Evolutionary conservation across 1,140 invertebrate species (phyloP), one percentile per base, ranked within the genome.

Genomic region (Lysiphlebus fabarum): DNA sequence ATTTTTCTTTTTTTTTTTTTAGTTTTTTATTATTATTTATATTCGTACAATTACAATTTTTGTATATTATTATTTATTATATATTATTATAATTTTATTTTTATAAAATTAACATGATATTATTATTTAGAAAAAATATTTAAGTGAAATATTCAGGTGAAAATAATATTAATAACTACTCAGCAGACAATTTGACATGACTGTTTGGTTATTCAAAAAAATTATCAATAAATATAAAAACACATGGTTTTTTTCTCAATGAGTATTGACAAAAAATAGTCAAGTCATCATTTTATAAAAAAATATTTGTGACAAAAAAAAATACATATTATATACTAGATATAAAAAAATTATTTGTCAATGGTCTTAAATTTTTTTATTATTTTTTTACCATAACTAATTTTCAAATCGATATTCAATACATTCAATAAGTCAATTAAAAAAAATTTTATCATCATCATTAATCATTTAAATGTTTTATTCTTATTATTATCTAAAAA

Each of bases 221-320:
- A 61, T 43, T 6, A 1, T 12, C 43, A 9, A n/a, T n/a, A n/a
- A n/a, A 7, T 37, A 55, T 38, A 53, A 48, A 62, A 63, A 12
- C 64, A 66, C 45, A 51, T 66, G 61, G 44, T 36, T 65, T 63
- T 66, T 65, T 67, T 67, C 61, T 60, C 60, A 53, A 67, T 61
- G 50, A 62, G 59, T 54, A 9, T 40, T 17, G 14, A 7, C 11
- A 12, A n/a, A 10, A 45, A 45, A 54, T 45, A 9, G 43, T 14
- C 14, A 17, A 41, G 17, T 54, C 53, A 54, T 14, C 47, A 11
- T 45, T 14, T n/a, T 7, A 14, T 45, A 37, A 38, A 42, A 5
- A 41, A 43, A 26, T 26, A 26, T 4, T 26, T 4, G 17, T 4
- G 41, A 33, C 7, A 6, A 12, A 45, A 59, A 54, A 40, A 53